Evolutionary conservation across 2,888 invertebrate genomes (phyloP), one percentile per base, ranked within the genome.

Genomic region (Agrenia bidenticulata): DNA sequence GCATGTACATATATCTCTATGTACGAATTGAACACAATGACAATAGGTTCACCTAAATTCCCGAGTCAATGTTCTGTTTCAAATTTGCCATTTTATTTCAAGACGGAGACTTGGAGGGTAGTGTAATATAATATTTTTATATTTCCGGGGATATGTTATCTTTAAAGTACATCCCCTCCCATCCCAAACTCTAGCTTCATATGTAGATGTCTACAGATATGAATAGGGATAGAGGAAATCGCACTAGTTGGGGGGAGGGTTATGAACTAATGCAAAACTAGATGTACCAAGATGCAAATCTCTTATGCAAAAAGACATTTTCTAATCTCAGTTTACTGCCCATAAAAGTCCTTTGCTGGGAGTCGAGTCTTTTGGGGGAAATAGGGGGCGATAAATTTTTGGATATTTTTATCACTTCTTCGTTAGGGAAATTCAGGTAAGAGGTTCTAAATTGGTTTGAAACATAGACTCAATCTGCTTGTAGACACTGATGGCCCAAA

Each of bases 241-340:
- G 32, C 5, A 32, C 32, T 4, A 32, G 5, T 4, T 32, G 32
- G 32, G 4, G 11, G 11, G 32, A 32, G 32, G 32, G 32, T 7
- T 32, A 32, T 32, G 32, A 39, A 19, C 5, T 45, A 45, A 5
- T 17, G 45, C n/a, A 45, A 17, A 19, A 45, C 5, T 5, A 45
- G n/a, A 45, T 11, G 45, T 11, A 32, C 5, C 32, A 5, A 5
- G 32, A 57, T 58, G 58, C 58, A 58, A 41, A 58, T 58, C 41
- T 58, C 26, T 45, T 58, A 49, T 45, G 58, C 59, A 53, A 57
- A 57, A 59, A 45, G 60, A 63, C 63, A 67, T 57, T 63, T 63
- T 67, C 61, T 67, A 67, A 67, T 67, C 67, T 67, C 63, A 45
- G 67, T 67, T 67, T 67, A 67, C 61, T 61, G 53, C 67, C 63